Evolutionary conservation across 2,888 invertebrate genomes (phyloP).

Genomic region (Scaptomyza reducta): DNA sequence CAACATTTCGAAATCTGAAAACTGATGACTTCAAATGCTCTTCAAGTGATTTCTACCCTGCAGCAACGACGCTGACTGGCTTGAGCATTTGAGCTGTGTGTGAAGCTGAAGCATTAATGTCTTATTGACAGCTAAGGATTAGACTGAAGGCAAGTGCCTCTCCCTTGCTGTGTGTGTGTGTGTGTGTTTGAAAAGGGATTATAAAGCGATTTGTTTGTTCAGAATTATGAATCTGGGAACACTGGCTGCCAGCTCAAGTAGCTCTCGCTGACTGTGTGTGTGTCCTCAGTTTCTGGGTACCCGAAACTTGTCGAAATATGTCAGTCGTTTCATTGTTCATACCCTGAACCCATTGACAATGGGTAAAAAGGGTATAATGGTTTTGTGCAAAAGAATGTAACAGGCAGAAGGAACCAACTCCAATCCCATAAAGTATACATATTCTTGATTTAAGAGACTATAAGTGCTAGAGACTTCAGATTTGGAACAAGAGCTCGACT

Average conservation of each 20-base stretch:
- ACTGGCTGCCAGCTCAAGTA: constrained; percentile 39
- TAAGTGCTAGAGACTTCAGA: no score
- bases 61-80: constrained; percentile 4
- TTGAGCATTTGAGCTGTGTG: constrained; percentile 54
- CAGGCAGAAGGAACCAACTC: no score
- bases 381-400: no score
- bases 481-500: no score
- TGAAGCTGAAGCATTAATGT: constrained; percentile 70
- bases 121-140: constrained; percentile 76
- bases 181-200: constrained; percentile 73
- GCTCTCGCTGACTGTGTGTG: constrained; percentile 61
- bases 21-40: constrained; percentile 31
- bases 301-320: constrained; percentile 46
- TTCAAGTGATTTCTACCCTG: constrained; percentile 28
- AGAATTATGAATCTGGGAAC: constrained; percentile 75
- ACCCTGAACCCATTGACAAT: no score
- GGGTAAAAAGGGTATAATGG: no score
- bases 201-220: constrained; percentile 77
- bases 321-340: background rate
- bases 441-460: no score
- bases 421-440: no score
- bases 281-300: constrained; percentile 14
- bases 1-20: constrained; percentile 19
- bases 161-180: constrained; percentile 2
- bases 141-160: constrained; percentile 69